Evolutionary conservation across 1,140 invertebrate genomes (phyloP), one percentile per base, ranked within the genome.

Genomic region (Steinernema khuongi): DNA sequence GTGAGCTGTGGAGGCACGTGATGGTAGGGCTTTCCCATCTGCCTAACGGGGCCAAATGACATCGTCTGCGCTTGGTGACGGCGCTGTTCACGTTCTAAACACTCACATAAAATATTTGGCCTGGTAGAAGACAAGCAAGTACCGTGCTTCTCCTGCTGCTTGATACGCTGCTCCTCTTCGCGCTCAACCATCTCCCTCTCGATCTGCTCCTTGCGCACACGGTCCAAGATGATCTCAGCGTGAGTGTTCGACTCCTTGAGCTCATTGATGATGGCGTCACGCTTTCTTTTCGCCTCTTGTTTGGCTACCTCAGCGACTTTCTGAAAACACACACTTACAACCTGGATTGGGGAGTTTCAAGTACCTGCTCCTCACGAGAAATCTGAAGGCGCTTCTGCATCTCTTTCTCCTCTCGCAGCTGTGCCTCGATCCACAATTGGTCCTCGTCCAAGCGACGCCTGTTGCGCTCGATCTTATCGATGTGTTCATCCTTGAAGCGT

Each of bases 401-500:
- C 80, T 77, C 19, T 80, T 76, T 77, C 82, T 97, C 94, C 60
- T 93, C 86, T 83, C 96, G 92, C 43, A 97, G 86, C 73, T 97
- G 88, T 85, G 92, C 90, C 81, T 94, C 92, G 43, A 98, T 88
- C 74, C 87, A 87, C 75, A 87, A 86, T 70, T 89, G 87, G 81
- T 89, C 88, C 70, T 84, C 85, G 74, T 87, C 88, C 80, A 85
- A 67, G 69, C 84, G 85, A 14, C 79, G 77, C 43, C 82, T 79
- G 72, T 94, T 97, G 80, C 92, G 94, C 78, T 91, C 88, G 74
- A 98, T 97, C 69, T 90, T 85, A 44, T 96, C 94, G 77, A 91
- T 91, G 85, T 98, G 96, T 77, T 96, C 93, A 76, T 91, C 92
- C 86, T 94, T 95, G 86, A 97, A 97, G 75, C 92, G 90, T 81